Evolutionary conservation across 2,888 invertebrate genomes (phyloP).

Genomic region (Drymonia ruficornis): DNA sequence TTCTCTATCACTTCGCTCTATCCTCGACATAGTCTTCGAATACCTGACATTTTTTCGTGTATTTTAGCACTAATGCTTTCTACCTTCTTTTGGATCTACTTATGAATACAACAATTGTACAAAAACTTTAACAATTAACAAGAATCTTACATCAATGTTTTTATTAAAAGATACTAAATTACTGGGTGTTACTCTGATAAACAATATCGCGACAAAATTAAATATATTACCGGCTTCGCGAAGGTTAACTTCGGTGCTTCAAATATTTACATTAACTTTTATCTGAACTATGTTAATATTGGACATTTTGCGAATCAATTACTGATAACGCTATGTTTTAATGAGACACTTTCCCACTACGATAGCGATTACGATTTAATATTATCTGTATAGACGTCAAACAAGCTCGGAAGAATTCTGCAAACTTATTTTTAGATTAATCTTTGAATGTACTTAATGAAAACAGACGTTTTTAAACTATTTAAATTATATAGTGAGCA

Average conservation of each 20-base stretch:
- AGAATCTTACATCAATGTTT: neutral
- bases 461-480: too few species aligned
- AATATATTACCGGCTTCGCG: neutral
- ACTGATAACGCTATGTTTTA: neutral
- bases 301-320: neutral
- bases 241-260: neutral
- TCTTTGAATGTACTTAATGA: too few species aligned
- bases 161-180: neutral
- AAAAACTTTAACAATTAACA: too few species aligned
- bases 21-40: too few species aligned
- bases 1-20: too few species aligned
- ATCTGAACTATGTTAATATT: neutral
- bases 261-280: constrained; percentile 1
- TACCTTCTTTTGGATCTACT: neutral
- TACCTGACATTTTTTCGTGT: too few species aligned
- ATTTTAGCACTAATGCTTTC: neutral
- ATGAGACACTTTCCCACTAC: neutral
- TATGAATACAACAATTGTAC: neutral
- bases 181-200: neutral
- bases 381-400: too few species aligned
- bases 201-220: neutral
- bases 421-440: too few species aligned
- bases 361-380: too few species aligned
- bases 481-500: too few species aligned
- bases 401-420: too few species aligned